Conservation (phyloP, 2,797 vertebrate genomes). For the Cryptoblepharus egeriae region DNA sequence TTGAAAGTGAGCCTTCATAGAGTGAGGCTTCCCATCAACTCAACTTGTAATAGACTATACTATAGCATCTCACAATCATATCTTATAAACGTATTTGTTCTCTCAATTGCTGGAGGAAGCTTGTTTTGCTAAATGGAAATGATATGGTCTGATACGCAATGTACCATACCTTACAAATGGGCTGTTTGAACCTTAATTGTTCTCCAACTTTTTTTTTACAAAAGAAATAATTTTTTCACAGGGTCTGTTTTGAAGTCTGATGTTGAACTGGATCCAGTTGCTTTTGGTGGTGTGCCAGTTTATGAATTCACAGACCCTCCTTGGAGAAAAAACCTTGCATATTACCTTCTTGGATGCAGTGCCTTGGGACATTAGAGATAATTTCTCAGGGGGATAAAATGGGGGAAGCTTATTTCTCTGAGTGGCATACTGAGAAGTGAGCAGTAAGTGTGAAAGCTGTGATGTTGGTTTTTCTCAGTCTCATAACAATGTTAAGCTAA, state of each 20-base stretch:
- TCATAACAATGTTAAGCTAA: constrained; percentile 36
- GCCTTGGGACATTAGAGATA: constrained; percentile 61
- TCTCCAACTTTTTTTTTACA: constrained; percentile 36
- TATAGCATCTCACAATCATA: constrained; percentile 14
- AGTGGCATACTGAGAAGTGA: constrained; percentile 41
- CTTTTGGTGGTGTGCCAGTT: constrained; percentile 40
- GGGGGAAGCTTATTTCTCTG: constrained; percentile 51
- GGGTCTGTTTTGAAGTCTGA: constrained; percentile 48
- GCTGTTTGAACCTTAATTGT: constrained; percentile 44
- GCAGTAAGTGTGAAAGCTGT: constrained; percentile 34
- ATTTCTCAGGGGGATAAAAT: constrained; percentile 3
- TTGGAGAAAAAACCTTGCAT: constrained; percentile 53
- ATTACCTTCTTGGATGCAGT: constrained; percentile 55
- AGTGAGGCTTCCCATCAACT: constrained; percentile 27
- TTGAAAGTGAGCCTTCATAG: background rate
- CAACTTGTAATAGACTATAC: constrained; percentile 32
- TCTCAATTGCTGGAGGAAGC: constrained; percentile 41
- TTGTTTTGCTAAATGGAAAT: constrained; percentile 42
- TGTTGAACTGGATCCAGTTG: constrained; percentile 46
- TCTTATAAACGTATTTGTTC: constrained; percentile 26
- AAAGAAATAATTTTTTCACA: constrained; percentile 36
- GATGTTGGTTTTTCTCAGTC: constrained; percentile 41
- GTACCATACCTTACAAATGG: background rate
- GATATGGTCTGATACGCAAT: background rate
- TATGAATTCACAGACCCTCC: constrained; percentile 48